Evolutionary conservation across 2,113 vertebrate species (phyloP).

Genomic region (Tonatia bakeri): DNA sequence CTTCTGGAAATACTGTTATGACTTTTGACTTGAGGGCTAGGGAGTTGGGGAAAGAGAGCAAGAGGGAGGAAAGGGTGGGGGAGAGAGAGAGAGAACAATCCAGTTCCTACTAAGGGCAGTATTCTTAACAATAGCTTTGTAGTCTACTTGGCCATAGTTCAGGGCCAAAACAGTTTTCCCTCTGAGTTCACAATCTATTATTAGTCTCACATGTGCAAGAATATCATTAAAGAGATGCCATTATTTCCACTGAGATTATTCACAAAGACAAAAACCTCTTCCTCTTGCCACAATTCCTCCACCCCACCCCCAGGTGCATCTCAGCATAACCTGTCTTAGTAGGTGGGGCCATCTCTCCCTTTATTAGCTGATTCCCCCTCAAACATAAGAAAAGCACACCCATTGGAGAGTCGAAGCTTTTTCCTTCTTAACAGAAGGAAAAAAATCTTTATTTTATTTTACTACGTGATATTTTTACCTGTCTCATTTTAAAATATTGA

Average conservation of each 20-base stretch:
- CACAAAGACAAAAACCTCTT: not conserved
- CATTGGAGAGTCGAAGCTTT: not conserved
- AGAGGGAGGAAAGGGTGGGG: too few species aligned
- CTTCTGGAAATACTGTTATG: not conserved
- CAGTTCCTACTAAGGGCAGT: not conserved
- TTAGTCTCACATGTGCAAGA: not conserved
- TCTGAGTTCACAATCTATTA: not conserved
- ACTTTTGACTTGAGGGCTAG: not conserved
- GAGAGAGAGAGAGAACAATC: not conserved
- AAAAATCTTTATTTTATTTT: not conserved
- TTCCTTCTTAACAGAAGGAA: not conserved
- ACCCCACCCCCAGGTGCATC: not conserved
- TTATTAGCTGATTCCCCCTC: not conserved
- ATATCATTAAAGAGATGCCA: not conserved
- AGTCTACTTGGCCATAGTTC: not conserved
- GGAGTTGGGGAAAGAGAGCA: not conserved
- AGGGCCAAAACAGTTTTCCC: not conserved
- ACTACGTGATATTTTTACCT: not conserved
- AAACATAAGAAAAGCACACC: not conserved
- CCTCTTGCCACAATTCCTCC: too few species aligned
- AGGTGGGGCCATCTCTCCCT: not conserved
- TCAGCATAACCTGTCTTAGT: not conserved
- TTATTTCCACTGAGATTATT: not conserved
- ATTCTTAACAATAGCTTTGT: not conserved
- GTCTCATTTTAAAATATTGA: not conserved